Conservation (phyloP, 2,888 invertebrate genomes). For the Protonemura montana region DNA sequence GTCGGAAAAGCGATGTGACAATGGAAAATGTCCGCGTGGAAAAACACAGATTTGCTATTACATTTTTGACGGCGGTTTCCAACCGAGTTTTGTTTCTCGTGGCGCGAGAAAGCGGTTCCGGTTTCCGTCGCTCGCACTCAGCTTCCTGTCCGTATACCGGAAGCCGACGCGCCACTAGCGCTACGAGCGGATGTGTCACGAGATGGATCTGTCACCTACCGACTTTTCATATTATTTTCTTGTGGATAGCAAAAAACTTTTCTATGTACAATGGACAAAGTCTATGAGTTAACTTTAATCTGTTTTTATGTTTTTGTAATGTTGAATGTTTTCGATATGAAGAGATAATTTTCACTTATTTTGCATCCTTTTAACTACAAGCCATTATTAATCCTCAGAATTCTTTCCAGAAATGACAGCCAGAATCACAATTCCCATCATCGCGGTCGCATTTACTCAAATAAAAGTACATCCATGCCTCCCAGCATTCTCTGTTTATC, state of each 20-base stretch:
- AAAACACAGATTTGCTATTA: background rate
- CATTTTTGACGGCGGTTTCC: background rate
- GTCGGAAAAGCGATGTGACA: background rate
- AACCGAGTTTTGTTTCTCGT: conserved; percentile 21
- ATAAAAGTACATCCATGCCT: background rate
- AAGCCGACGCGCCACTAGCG: conserved; percentile 38
- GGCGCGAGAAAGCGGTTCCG: conserved; percentile 34
- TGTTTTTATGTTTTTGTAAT: background rate
- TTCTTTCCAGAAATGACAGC: no score
- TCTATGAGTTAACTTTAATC: background rate
- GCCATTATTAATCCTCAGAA: no score
- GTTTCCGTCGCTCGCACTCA: conserved; percentile 14
- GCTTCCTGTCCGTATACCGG: conserved; percentile 31
- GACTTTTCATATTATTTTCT: conserved; percentile 33
- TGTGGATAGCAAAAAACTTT: background rate
- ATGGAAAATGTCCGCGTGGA: background rate
- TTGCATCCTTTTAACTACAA: no score
- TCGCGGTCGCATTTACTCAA: background rate
- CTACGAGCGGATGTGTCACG: conserved; percentile 32
- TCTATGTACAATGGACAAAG: background rate
- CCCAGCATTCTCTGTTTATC: background rate
- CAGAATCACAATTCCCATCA: no score
- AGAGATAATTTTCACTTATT: no score
- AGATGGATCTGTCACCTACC: conserved; percentile 41
- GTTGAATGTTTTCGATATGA: background rate